Conservation (phyloP, 2,888 invertebrate species). For the Plagodis dolabraria region DNA sequence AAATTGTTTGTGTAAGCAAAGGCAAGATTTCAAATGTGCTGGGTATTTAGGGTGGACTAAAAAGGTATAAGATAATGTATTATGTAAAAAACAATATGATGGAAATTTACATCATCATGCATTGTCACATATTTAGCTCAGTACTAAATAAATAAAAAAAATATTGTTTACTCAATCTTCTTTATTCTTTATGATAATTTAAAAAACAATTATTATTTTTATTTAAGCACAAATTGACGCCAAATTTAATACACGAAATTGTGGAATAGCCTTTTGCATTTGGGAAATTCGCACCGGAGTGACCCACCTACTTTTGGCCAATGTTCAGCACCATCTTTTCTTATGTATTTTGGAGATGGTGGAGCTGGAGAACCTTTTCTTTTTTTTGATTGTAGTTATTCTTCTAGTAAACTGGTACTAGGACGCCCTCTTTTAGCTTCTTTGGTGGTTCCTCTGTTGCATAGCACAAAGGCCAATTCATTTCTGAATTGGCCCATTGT, state of each 20-base stretch:
- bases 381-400: slow-evolving; percentile 49
- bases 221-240: slow-evolving; percentile 49
- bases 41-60: too few relatives aligned
- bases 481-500: slow-evolving; percentile 48
- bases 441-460: slow-evolving; percentile 53
- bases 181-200: slow-evolving; percentile 50
- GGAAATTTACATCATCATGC: slow-evolving; percentile 35
- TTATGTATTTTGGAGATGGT: slow-evolving; percentile 49
- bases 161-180: slow-evolving; percentile 25
- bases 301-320: slow-evolving; percentile 56
- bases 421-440: slow-evolving; percentile 52
- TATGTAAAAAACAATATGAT: slow-evolving; percentile 25
- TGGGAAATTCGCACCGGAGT: slow-evolving; percentile 54
- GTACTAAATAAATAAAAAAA: slow-evolving; percentile 43
- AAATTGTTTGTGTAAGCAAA: too few relatives aligned
- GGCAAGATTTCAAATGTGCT: too few relatives aligned
- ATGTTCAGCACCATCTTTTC: slow-evolving; percentile 55
- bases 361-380: slow-evolving; percentile 52
- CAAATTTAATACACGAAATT: slow-evolving; percentile 52
- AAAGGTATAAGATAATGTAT: too few relatives aligned
- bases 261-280: slow-evolving; percentile 55
- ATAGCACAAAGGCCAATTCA: slow-evolving; percentile 54
- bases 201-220: slow-evolving; percentile 50
- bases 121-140: slow-evolving; percentile 33
- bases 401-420: slow-evolving; percentile 49